A percentile compares a stretch with the other conserved stretches of the same genome.
Evolutionary conservation across 2,888 invertebrate species (phyloP).

Genomic region (Colostygia pectinataria): DNA sequence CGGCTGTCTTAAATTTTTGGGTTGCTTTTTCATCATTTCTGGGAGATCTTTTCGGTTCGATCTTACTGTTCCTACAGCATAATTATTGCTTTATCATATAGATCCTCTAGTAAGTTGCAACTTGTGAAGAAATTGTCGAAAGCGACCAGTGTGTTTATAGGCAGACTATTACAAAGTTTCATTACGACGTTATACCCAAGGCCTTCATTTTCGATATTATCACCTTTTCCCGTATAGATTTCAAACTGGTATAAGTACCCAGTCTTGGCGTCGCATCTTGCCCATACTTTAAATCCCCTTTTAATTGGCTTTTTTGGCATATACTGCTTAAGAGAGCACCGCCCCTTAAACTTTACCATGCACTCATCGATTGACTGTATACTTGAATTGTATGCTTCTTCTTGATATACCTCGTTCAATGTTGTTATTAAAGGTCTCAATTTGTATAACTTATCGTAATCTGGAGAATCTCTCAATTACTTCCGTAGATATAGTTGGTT

Average conservation of each 20-base stretch:
- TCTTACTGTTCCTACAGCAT: constrained; percentile 42
- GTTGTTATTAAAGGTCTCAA: constrained; percentile 33
- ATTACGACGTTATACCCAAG: constrained; percentile 33
- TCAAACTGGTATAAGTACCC: constrained; percentile 39
- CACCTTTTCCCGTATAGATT: constrained; percentile 38
- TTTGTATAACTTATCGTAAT: constrained; percentile 39
- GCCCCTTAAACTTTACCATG: constrained; percentile 43
- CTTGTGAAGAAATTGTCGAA: constrained; percentile 46
- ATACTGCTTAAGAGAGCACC: constrained; percentile 36
- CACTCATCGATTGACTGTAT: constrained; percentile 38
- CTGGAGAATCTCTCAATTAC: constrained; percentile 32
- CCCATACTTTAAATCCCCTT: constrained; percentile 37
- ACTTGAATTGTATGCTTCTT: constrained; percentile 27
- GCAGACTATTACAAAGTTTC: constrained; percentile 29
- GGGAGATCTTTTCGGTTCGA: constrained; percentile 39
- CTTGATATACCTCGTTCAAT: constrained; percentile 34
- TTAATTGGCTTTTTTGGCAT: constrained; percentile 38
- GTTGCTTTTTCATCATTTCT: constrained; percentile 35
- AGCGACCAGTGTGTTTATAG: neutral
- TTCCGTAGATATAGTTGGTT: too few species aligned
- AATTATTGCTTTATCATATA: constrained; percentile 18
- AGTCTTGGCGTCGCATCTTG: constrained; percentile 33
- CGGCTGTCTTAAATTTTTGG: constrained; percentile 35
- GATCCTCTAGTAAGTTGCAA: constrained; percentile 28
- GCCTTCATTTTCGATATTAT: constrained; percentile 30